Evolutionary conservation across 2,797 vertebrate species (phyloP).

Genomic region (Artibeus jamaicensis): DNA sequence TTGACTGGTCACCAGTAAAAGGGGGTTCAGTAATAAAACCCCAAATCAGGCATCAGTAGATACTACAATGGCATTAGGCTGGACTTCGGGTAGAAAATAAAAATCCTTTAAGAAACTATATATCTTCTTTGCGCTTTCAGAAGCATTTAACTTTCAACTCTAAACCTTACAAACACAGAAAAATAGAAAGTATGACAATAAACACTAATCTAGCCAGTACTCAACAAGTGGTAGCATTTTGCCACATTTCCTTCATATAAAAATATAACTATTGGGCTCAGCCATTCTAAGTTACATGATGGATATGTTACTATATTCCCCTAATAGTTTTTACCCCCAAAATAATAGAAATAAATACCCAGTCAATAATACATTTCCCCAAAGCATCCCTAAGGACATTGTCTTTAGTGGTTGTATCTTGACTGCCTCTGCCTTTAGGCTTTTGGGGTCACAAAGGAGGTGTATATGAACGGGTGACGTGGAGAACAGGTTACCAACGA

Average conservation of each 20-base stretch:
- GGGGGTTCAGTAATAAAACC: not conserved
- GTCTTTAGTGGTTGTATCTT: not conserved
- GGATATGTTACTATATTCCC: not conserved
- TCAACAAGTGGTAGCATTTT: not conserved
- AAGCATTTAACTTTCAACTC: not conserved
- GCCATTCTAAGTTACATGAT: not conserved
- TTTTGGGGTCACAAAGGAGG: not conserved
- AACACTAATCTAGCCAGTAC: not conserved
- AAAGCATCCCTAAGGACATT: not conserved
- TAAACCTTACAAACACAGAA: not conserved
- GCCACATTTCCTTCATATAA: not conserved
- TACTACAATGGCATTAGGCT: not conserved
- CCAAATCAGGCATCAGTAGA: not conserved
- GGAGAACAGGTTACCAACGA: not conserved
- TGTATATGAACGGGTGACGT: not conserved
- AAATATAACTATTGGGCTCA: conserved; percentile 6
- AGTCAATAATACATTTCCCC: not conserved
- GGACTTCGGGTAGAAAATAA: not conserved
- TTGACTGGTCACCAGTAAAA: not conserved
- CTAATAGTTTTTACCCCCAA: not conserved
- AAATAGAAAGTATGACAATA: not conserved
- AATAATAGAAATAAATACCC: not conserved
- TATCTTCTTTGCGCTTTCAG: not conserved
- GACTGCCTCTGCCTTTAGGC: not conserved
- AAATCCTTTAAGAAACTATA: not conserved